These are phyloP conservation scores for Potamarius usumacintae DNA, from an alignment of 2,113 vertebrate species.

Conservation along the genomic window DNA sequence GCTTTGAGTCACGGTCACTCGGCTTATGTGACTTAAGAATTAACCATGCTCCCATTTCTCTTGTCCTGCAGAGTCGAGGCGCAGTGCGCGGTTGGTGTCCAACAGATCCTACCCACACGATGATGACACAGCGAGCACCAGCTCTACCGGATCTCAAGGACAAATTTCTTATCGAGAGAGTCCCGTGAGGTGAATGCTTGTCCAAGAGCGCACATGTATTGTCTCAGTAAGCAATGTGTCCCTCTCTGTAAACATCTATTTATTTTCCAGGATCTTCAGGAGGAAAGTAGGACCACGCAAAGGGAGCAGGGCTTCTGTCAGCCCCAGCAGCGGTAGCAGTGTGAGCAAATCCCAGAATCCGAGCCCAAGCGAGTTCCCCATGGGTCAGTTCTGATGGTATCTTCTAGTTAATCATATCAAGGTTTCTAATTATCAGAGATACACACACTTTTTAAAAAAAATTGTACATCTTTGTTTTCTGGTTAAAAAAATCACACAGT, in stretches of 20 bases:
- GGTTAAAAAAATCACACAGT: background rate
- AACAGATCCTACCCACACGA: slow-evolving; percentile 28
- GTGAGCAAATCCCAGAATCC: slow-evolving; percentile 7
- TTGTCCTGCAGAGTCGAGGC: slow-evolving; percentile 35
- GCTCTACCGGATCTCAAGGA: slow-evolving; percentile 47
- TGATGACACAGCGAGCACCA: slow-evolving; percentile 52
- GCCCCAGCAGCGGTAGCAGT: slow-evolving; percentile 4
- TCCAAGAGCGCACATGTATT: background rate
- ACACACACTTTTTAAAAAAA: background rate
- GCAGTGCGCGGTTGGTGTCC: slow-evolving; percentile 38
- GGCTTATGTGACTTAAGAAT: background rate
- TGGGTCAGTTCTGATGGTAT: slow-evolving; percentile 30
- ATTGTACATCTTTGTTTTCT: too few relatives aligned
- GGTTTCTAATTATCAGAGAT: background rate
- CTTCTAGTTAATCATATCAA: background rate
- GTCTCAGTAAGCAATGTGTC: background rate
- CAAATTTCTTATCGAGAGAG: slow-evolving; percentile 50
- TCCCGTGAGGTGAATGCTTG: slow-evolving; percentile 36
- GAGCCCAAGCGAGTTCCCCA: background rate
- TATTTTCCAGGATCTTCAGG: slow-evolving; percentile 39
- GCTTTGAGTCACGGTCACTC: background rate
- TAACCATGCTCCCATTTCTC: background rate
- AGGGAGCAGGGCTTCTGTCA: slow-evolving; percentile 24
- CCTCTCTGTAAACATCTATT: background rate
- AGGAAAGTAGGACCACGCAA: slow-evolving; percentile 32